Evolutionary conservation across 2,797 vertebrate genomes (phyloP).

Genomic region (Tiaroga cobitis): DNA sequence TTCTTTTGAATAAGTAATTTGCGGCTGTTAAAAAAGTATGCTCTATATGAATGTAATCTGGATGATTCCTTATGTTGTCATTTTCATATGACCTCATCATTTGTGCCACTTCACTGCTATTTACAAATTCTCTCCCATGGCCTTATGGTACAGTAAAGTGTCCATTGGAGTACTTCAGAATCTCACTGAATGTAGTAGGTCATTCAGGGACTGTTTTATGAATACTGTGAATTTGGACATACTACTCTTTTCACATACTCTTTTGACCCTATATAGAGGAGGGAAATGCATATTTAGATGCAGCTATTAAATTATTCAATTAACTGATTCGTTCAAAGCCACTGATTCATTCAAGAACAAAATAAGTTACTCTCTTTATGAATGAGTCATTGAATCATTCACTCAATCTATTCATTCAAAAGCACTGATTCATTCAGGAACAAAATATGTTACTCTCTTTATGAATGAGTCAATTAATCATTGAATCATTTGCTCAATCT

Average conservation of each 20-base stretch:
- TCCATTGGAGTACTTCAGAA: not conserved
- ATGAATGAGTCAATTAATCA: not conserved
- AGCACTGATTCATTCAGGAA: no score
- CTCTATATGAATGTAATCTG: not conserved
- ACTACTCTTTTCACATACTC: not conserved
- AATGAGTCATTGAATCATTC: not conserved
- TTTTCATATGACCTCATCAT: not conserved
- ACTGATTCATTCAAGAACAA: not conserved
- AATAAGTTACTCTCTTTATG: not conserved
- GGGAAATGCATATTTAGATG: not conserved
- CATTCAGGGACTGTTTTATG: not conserved
- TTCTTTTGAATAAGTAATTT: not conserved
- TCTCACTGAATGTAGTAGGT: no score
- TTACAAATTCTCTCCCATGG: not conserved
- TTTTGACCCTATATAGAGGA: not conserved
- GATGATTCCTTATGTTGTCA: not conserved
- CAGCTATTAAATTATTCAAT: not conserved
- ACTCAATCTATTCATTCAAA: no score
- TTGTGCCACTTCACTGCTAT: no score
- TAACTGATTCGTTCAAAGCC: not conserved
- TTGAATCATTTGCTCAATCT: not conserved
- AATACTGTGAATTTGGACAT: not conserved
- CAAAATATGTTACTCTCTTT: no score
- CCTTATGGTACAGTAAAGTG: not conserved
- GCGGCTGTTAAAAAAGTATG: not conserved